A percentile compares a stretch with the other conserved stretches of the same genome.
Evolutionary conservation across 2,888 invertebrate genomes (phyloP).

Genomic region (Acanthosoma haemorrhoidale): DNA sequence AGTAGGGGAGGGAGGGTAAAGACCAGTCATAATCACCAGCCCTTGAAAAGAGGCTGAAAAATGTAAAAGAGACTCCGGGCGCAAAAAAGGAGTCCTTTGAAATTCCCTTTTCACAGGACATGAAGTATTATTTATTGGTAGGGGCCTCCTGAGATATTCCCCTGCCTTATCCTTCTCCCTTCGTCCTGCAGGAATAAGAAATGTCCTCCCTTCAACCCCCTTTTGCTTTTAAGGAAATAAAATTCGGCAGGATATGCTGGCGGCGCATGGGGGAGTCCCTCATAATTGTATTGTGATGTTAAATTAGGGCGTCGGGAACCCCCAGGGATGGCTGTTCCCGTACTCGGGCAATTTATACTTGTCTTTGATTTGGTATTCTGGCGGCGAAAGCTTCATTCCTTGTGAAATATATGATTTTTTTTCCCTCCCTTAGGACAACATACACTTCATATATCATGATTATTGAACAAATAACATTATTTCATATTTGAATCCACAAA

Average conservation of each 20-base stretch:
- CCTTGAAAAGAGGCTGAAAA: background rate
- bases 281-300: constrained; percentile 22
- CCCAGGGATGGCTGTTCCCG: too few relatives aligned
- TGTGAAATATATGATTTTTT: too few relatives aligned
- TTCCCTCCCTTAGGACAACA: too few relatives aligned
- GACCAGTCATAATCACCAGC: background rate
- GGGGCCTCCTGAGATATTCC: background rate
- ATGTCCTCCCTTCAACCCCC: background rate
- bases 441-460: too few relatives aligned
- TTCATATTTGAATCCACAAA: too few relatives aligned
- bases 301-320: constrained; percentile 8
- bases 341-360: too few relatives aligned
- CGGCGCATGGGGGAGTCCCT: background rate
- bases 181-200: background rate
- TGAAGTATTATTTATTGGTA: constrained; percentile 17
- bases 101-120: constrained; percentile 16
- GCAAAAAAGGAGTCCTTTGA: background rate
- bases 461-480: too few relatives aligned
- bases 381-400: too few relatives aligned
- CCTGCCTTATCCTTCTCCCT: background rate
- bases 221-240: constrained; percentile 23
- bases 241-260: background rate
- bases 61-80: background rate
- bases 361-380: too few relatives aligned
- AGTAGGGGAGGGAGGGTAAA: too few relatives aligned